Evolutionary conservation across 2,888 invertebrate species (phyloP).

Genomic region (Trichopoda pennipes): DNA sequence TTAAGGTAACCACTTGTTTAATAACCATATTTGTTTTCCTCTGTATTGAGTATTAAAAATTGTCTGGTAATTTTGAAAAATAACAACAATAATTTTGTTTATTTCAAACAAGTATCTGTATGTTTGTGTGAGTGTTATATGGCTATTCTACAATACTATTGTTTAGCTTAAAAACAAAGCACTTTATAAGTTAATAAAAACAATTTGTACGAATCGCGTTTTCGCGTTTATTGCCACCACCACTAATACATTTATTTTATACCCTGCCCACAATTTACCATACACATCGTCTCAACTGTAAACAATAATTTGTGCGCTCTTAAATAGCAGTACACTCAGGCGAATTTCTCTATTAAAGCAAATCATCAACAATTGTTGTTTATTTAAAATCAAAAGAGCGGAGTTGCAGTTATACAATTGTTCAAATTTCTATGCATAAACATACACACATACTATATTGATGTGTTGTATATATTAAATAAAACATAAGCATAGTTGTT

Average conservation of each 20-base stretch:
- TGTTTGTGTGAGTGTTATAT: slow-evolving; percentile 22
- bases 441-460: background rate
- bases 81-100: slow-evolving; percentile 35
- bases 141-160: slow-evolving; percentile 25
- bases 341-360: slow-evolving; percentile 48
- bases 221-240: slow-evolving; percentile 76
- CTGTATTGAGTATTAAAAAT: slow-evolving; percentile 11
- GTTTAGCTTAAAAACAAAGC: slow-evolving; percentile 19
- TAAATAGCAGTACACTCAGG: slow-evolving; percentile 45
- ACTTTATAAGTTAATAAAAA: slow-evolving; percentile 20
- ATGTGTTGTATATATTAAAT: slow-evolving; percentile 10
- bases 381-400: slow-evolving; percentile 34
- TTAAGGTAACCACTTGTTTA: slow-evolving; percentile 64
- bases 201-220: slow-evolving; percentile 79
- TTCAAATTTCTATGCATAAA: background rate
- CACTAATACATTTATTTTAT: slow-evolving; percentile 73
- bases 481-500: slow-evolving; percentile 42
- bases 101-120: background rate
- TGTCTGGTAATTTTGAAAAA: slow-evolving; percentile 42
- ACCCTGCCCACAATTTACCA: slow-evolving; percentile 80
- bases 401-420: slow-evolving; percentile 21
- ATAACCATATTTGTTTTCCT: slow-evolving; percentile 74
- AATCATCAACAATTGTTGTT: slow-evolving; percentile 8
- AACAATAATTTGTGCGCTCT: slow-evolving; percentile 49
- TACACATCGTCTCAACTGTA: slow-evolving; percentile 65